Base-by-base conservation (phyloP, 2,888 invertebrate genomes). In the Andrena dorsata region DNA sequence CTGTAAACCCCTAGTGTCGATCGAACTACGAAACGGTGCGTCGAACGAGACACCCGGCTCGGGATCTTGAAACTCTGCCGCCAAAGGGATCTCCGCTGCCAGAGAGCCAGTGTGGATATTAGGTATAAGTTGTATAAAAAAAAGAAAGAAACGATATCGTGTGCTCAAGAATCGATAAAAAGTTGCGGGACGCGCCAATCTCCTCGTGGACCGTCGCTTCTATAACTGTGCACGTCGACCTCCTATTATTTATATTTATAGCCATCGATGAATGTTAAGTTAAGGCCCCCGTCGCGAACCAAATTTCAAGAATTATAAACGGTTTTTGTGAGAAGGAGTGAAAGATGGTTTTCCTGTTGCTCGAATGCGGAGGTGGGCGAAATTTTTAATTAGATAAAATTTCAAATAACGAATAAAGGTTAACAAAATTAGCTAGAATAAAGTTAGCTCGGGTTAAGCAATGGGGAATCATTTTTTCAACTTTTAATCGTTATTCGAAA, bases 191-290 rank as follows among this genome's bases (percentile, higher is more conserved):
- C 30, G 23, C 20, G 47, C 16, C 3, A 7, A 30, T 6, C 26
- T 53, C 35, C 47, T 41, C 16, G 41, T 56, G 53, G 30, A 32
- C 32, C 13, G 65, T 51, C n/a, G 69, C 47, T 61, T 65, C 47
- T 61, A 58, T 35, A 51, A 61, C 26, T 28, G 60, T 28, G 75
- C 72, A 41, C 49, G 28, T 64, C 23, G 30, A 71, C 8, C 58
- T 72, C 68, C 53, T 87, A 89, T 49, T 86, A 89, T 91, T 89
- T 90, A 84, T 90, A 89, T 90, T 90, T 89, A 88, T 90, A 76
- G 82, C 53, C 80, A 86, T 80, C 78, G 77, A 85, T 87, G 73
- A 82, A 85, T 89, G 88, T 86, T 90, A 88, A 90, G 83, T 90
- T 90, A 91, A 89, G 84, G 58, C 32, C 64, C 56, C 20, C 41